These are phyloP conservation scores for Lipophrys pholis DNA, from an alignment of 2,113 vertebrate genomes.

Conservation along the genomic window DNA sequence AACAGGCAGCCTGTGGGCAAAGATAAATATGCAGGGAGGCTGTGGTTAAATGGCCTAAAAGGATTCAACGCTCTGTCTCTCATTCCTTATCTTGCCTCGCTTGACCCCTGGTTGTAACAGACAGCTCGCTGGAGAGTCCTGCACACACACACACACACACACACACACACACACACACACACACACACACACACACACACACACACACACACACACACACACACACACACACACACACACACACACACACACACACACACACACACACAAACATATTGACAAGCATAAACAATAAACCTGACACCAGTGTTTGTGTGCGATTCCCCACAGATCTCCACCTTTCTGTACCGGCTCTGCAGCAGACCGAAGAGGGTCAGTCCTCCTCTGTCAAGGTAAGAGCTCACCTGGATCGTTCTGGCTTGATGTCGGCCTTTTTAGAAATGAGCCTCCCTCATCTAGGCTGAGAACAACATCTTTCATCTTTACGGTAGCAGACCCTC, in stretches of 20 bases:
- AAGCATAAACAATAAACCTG: background rate
- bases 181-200: conserved; percentile 2
- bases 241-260: background rate
- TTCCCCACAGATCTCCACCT: conserved; percentile 74
- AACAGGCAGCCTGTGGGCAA: conserved; percentile 9
- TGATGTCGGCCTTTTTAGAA: background rate
- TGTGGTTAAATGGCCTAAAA: conserved; percentile 17
- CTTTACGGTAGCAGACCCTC: too few relatives aligned
- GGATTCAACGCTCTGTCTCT: conserved; percentile 19
- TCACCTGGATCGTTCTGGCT: background rate
- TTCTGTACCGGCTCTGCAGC: conserved; percentile 70
- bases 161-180: background rate
- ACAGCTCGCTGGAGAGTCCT: too few relatives aligned
- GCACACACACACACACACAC: conserved; percentile 3
- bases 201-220: background rate
- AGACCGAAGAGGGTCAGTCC: conserved; percentile 69
- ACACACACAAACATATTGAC: background rate
- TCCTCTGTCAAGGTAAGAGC: conserved; percentile 68
- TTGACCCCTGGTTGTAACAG: conserved; percentile 23
- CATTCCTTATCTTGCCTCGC: conserved; percentile 30
- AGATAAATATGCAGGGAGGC: conserved; percentile 15
- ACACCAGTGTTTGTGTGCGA: conserved; percentile 23
- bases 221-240: conserved; percentile 8
- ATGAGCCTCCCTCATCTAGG: too few relatives aligned
- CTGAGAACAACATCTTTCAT: background rate